These are phyloP conservation scores for Aleiodes leptofemur DNA, from an alignment of 2,888 invertebrate species.

Conservation along the genomic window DNA sequence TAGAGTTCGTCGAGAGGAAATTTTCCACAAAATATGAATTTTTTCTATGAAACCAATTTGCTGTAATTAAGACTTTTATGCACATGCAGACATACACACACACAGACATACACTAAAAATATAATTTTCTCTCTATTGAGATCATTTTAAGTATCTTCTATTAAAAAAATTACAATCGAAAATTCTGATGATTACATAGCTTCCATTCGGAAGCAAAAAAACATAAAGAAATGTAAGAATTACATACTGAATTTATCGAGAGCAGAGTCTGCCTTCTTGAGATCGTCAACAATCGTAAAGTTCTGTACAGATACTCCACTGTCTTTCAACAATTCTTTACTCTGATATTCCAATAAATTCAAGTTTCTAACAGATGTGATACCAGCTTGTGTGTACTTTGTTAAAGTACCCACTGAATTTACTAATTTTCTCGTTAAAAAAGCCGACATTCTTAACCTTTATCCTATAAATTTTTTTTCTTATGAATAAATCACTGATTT, in stretches of 20 bases:
- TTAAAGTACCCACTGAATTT: slow-evolving; percentile 55
- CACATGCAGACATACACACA: too few species aligned
- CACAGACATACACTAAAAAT: too few species aligned
- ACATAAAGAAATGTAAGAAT: slow-evolving; percentile 34
- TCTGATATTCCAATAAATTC: slow-evolving; percentile 97
- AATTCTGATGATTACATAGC: too few species aligned
- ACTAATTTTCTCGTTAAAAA: slow-evolving; percentile 61
- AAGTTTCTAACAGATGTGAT: slow-evolving; percentile 78
- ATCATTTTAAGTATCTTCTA: too few species aligned
- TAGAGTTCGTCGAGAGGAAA: too few species aligned
- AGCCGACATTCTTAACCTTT: slow-evolving; percentile 67
- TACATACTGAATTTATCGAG: slow-evolving; percentile 83
- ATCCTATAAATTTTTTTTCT: background rate
- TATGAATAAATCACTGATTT: slow-evolving; percentile 1
- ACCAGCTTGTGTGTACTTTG: slow-evolving; percentile 58
- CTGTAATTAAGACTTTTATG: too few species aligned
- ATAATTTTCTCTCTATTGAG: too few species aligned
- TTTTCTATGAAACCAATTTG: too few species aligned
- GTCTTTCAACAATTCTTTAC: slow-evolving; percentile 92
- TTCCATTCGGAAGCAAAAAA: too few species aligned
- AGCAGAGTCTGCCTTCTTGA: slow-evolving; percentile 78
- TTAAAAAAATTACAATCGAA: too few species aligned
- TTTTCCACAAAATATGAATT: too few species aligned
- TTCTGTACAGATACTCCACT: slow-evolving; percentile 92
- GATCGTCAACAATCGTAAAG: slow-evolving; percentile 88